Percentiles rank a stretch among this genome's conserved stretches.
Conservation (phyloP, 2,888 invertebrate species). For the Leucoptera coffeella region DNA sequence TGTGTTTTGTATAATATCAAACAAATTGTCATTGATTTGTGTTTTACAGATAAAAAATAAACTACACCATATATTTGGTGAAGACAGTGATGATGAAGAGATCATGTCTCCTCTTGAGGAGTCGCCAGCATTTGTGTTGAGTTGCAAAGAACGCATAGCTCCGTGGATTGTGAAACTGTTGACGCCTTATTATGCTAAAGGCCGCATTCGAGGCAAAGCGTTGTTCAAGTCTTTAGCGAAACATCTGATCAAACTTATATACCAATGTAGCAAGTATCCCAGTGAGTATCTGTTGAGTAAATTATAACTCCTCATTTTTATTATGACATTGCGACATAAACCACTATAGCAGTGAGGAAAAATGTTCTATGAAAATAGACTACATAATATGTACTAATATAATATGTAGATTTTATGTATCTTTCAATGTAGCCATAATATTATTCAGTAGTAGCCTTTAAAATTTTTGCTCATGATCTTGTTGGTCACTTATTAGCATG, state of each 20-base stretch:
- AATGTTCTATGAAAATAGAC: no score
- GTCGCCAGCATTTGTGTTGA: conserved; percentile 38
- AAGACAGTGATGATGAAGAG: conserved; percentile 41
- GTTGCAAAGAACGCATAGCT: conserved; percentile 54
- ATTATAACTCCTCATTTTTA: not conserved
- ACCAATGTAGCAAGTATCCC: conserved; percentile 49
- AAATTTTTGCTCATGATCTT: no score
- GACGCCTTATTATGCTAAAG: conserved; percentile 56
- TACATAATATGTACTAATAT: no score
- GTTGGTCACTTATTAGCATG: no score
- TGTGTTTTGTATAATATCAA: no score
- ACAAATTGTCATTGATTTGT: no score
- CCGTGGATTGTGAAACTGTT: conserved; percentile 58
- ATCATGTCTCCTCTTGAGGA: conserved; percentile 44
- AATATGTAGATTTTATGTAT: no score
- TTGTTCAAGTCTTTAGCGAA: conserved; percentile 57
- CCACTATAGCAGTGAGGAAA: no score
- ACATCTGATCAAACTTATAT: conserved; percentile 52
- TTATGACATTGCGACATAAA: not conserved
- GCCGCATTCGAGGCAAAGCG: conserved; percentile 51
- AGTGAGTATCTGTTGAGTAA: conserved; percentile 19
- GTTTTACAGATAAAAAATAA: conserved; percentile 30
- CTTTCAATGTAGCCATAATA: no score
- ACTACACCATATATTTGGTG: conserved; percentile 40
- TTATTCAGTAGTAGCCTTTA: no score